These are phyloP conservation scores for Xiphias gladius DNA, from an alignment of 2,113 vertebrate genomes.

Conservation along the genomic window DNA sequence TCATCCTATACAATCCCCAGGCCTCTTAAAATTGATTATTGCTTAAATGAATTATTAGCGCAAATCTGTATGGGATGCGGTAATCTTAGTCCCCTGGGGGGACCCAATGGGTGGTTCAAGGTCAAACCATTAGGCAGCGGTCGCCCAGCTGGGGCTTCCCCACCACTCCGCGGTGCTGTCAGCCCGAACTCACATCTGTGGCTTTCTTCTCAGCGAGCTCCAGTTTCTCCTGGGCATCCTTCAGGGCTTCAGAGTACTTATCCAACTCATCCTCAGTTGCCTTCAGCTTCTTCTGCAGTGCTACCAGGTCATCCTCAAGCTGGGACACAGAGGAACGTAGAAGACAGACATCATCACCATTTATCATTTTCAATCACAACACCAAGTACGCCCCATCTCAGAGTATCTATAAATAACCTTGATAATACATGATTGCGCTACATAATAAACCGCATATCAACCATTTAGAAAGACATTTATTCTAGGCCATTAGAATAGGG, in stretches of 20 bases:
- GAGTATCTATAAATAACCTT: background rate
- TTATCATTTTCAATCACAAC: background rate
- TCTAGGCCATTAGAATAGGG: background rate
- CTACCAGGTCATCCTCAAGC: conserved; percentile 97
- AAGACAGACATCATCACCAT: background rate
- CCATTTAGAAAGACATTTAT: background rate
- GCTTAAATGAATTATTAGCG: conserved; percentile 12
- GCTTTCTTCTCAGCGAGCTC: conserved; percentile 99
- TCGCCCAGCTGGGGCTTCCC: background rate
- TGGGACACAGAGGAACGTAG: conserved; percentile 79
- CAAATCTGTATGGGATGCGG: background rate
- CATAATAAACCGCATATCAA: background rate
- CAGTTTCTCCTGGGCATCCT: conserved; percentile 99
- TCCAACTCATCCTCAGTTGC: conserved; percentile 98
- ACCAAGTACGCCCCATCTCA: background rate
- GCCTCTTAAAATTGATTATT: conserved; percentile 54
- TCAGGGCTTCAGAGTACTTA: conserved; percentile 98
- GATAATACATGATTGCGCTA: background rate
- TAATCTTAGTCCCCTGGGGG: conserved; percentile 10
- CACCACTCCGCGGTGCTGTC: background rate
- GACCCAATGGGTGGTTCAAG: conserved; percentile 20
- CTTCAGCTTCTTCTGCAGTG: conserved; percentile 98
- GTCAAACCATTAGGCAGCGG: conserved; percentile 1
- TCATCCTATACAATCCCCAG: conserved; percentile 42
- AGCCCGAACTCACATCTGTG: conserved; percentile 91